These are phyloP conservation scores for Pseudobourletiella spinata DNA, from an alignment of 1,140 invertebrate species.

Conservation along the genomic window DNA sequence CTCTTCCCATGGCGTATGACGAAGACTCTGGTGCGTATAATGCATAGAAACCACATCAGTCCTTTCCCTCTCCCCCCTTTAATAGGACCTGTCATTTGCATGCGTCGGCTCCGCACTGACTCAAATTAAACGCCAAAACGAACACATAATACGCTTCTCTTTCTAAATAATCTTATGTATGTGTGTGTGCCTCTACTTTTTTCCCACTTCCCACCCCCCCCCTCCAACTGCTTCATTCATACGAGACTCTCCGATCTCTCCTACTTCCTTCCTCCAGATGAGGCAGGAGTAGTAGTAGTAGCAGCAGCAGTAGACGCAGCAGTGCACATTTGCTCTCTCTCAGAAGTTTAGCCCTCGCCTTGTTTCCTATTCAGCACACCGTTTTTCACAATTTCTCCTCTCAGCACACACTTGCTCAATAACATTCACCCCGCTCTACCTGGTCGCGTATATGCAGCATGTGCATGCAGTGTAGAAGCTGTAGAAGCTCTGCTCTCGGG, in stretches of 20 bases:
- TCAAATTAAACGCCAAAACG: constrained; percentile 34
- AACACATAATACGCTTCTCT: constrained; percentile 31
- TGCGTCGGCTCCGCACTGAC: constrained; percentile 32
- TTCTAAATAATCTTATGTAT: constrained; percentile 6
- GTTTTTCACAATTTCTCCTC: too few species aligned
- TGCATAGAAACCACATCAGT: constrained; percentile 22
- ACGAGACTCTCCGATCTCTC: background rate
- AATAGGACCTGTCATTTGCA: constrained; percentile 36
- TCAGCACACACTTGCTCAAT: too few species aligned
- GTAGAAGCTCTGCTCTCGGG: too few species aligned
- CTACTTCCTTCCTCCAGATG: background rate
- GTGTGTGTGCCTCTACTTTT: constrained; percentile 6
- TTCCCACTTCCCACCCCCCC: constrained; percentile 19
- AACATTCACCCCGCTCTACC: too few species aligned
- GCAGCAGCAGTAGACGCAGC: too few species aligned
- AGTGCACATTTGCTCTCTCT: too few species aligned
- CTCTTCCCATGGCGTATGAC: background rate
- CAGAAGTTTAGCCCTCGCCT: too few species aligned
- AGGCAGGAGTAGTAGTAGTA: too few species aligned
- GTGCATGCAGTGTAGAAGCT: too few species aligned
- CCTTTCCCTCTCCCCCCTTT: constrained; percentile 28
- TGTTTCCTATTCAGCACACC: too few species aligned
- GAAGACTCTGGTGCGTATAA: too few species aligned
- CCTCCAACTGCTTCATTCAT: constrained; percentile 15
- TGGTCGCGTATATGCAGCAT: too few species aligned